These are phyloP conservation scores for Proisotoma minuta DNA, from an alignment of 2,888 invertebrate genomes.

Conservation along the genomic window DNA sequence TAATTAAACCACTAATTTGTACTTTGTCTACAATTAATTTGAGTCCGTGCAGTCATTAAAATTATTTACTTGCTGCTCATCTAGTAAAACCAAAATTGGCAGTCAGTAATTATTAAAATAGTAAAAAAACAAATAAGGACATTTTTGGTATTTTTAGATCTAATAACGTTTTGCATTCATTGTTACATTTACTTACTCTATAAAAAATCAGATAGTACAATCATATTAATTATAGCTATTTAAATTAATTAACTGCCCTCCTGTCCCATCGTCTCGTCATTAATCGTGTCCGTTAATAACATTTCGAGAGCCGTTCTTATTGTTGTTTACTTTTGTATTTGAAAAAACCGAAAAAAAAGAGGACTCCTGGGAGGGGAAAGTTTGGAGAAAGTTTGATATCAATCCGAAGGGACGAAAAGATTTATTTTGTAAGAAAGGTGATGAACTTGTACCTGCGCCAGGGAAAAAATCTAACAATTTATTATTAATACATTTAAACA, in stretches of 20 bases:
- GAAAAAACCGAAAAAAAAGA: neutral
- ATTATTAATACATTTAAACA: neutral
- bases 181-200: too few species aligned
- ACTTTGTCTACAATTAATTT: neutral
- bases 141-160: neutral
- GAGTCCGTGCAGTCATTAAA: too few species aligned
- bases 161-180: too few species aligned
- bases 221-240: too few species aligned
- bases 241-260: neutral
- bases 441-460: conserved; percentile 13
- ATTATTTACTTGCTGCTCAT: too few species aligned
- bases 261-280: neutral
- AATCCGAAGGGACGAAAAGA: too few species aligned
- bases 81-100: too few species aligned
- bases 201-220: too few species aligned
- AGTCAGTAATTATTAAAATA: neutral
- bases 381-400: too few species aligned
- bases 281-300: conserved; percentile 3
- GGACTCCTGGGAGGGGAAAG: neutral
- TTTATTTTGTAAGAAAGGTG: conserved; percentile 7
- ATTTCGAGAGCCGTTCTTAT: conserved; percentile 13
- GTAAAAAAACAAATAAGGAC: neutral
- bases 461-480: neutral
- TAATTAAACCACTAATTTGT: neutral
- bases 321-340: conserved; percentile 29